Evolutionary conservation across 2,797 vertebrate species (phyloP).

Genomic region (Pachyuromys duprasi): DNA sequence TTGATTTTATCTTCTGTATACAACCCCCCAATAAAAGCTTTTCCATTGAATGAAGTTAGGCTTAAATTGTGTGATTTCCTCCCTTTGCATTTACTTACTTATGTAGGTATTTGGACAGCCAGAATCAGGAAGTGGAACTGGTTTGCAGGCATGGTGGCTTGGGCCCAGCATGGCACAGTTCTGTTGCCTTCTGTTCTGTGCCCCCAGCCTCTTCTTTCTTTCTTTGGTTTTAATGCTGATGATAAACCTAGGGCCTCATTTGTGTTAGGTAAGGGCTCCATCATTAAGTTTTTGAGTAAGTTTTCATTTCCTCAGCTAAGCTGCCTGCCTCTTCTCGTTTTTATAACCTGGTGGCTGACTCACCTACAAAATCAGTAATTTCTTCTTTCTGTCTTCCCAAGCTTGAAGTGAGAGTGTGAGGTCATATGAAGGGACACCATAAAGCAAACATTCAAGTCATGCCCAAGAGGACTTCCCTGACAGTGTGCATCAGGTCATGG

Average conservation of each 20-base stretch:
- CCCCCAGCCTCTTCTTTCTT: neutral
- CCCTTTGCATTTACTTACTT: neutral
- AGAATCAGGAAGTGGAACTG: neutral
- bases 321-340: constrained; percentile 8
- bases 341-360: neutral
- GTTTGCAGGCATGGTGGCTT: neutral
- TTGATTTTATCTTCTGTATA: constrained; percentile 44
- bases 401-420: neutral
- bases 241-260: neutral
- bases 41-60: neutral
- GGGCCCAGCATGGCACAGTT: neutral
- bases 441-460: neutral
- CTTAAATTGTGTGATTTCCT: neutral
- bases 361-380: constrained; percentile 11
- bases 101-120: neutral
- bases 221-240: neutral
- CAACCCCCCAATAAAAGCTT: constrained; percentile 23
- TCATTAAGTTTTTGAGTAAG: neutral
- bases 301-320: constrained; percentile 26
- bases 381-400: neutral
- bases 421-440: neutral
- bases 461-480: neutral
- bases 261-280: neutral
- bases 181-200: neutral
- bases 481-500: neutral